Evolutionary conservation across 2,888 invertebrate genomes (phyloP).

Genomic region (Invenusta paracnida): DNA sequence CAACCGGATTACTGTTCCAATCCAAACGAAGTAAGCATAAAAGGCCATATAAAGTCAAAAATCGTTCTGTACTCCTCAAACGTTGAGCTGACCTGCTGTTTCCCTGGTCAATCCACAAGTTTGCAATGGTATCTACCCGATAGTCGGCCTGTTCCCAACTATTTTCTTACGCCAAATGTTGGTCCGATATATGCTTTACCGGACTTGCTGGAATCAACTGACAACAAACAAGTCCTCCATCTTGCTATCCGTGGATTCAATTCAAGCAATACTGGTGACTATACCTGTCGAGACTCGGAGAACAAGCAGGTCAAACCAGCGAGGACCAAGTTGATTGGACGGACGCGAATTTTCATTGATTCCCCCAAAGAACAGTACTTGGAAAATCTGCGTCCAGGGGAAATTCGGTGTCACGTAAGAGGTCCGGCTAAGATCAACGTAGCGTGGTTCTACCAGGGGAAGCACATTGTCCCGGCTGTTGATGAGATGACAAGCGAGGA

Average conservation of each 20-base stretch:
- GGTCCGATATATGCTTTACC: conserved; percentile 30
- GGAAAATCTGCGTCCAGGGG: conserved; percentile 24
- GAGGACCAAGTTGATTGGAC: neutral
- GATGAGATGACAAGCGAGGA: neutral
- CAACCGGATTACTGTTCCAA: neutral
- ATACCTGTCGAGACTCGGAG: neutral
- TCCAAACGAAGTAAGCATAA: neutral
- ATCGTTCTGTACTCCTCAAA: conserved; percentile 22
- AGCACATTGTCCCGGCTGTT: neutral
- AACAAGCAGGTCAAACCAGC: conserved; percentile 1
- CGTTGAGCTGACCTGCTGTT: conserved; percentile 32
- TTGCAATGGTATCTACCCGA: conserved; percentile 27
- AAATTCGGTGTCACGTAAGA: conserved; percentile 31
- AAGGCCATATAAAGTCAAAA: neutral
- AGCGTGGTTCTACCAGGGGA: conserved; percentile 32
- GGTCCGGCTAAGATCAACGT: conserved; percentile 35
- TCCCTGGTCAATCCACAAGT: conserved; percentile 2
- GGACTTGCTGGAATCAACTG: conserved; percentile 14
- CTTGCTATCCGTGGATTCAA: conserved; percentile 30
- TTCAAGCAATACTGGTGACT: neutral
- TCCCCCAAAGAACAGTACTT: conserved; percentile 10
- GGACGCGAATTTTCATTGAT: conserved; percentile 25
- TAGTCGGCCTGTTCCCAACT: neutral
- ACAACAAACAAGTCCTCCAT: conserved; percentile 14
- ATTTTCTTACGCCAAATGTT: conserved; percentile 24